Evolutionary conservation across 1,140 invertebrate species (phyloP), one percentile per base, ranked within the genome.

Genomic region (Apis dorsata): DNA sequence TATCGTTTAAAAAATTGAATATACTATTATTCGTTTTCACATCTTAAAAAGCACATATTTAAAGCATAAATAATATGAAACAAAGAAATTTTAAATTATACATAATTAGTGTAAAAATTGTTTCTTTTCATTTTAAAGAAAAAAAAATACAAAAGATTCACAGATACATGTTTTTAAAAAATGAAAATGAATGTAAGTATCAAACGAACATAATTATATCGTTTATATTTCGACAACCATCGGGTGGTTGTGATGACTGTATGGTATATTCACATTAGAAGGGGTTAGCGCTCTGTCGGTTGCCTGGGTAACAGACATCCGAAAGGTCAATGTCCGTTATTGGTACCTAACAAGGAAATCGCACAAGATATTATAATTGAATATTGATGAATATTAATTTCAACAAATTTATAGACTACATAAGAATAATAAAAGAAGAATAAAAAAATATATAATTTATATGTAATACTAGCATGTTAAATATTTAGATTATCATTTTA

Each of bases 271-370:
- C 55, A 34, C 85, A 78, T 74, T 66, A 84, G 79, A 86, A 88
- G 78, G 87, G 87, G 87, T 88, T 89, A 89, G 81, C 72, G 86
- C 78, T 86, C 88, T 57, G 88, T 90, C 88, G 89, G 88, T 90
- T 90, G 86, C 88, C 88, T 77, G 86, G 88, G 88, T 68, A 89
- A 90, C 88, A 86, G 84, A 89, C 88, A 62, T 70, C 79, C 79
- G 63, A 85, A 69, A 86, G 88, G 88, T 90, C 88, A 90, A 87
- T 81, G 88, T 24, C 88, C 88, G 59, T 84, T 87, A 80, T 83
- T 78, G 62, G 53, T 51, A 53, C 53, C 55, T 63, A 75, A 53
- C 24, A 49, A 53, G 28, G n/a, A 17, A 81, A 71, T n/a, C 17
- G 3, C 17, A 55, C 3, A 17, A 55, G 24, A 51, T 72, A 17